These are phyloP conservation scores for Siniperca chuatsi DNA, from an alignment of 2,113 vertebrate genomes.

Conservation along the genomic window DNA sequence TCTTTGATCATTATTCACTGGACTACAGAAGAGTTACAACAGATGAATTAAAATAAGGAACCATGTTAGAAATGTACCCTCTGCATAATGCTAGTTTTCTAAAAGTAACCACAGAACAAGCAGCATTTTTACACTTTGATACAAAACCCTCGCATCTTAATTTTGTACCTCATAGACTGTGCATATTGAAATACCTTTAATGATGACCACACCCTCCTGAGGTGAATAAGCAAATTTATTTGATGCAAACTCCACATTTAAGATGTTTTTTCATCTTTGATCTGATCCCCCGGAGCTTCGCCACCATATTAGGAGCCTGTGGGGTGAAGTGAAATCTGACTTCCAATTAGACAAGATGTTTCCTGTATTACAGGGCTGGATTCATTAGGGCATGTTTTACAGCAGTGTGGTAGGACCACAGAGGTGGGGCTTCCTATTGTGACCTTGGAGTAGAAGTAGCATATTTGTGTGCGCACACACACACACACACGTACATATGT, in stretches of 20 bases:
- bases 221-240: conserved; percentile 45
- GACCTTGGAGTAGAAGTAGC: conserved; percentile 42
- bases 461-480: background rate
- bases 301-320: conserved; percentile 42
- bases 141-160: background rate
- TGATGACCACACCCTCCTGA: conserved; percentile 33
- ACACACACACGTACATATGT: background rate
- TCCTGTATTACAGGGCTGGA: conserved; percentile 52
- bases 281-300: conserved; percentile 53
- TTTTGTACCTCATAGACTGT: background rate
- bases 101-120: conserved; percentile 21
- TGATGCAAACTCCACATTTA: conserved; percentile 52
- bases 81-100: conserved; percentile 21
- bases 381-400: conserved; percentile 65
- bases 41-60: background rate
- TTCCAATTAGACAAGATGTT: conserved; percentile 66
- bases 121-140: conserved; percentile 23
- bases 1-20: conserved; percentile 13
- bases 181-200: background rate
- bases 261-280: conserved; percentile 62
- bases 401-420: conserved; percentile 52
- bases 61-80: background rate
- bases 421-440: conserved; percentile 57
- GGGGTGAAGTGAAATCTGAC: conserved; percentile 64
- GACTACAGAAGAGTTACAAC: background rate